These are phyloP conservation scores for Styela plicata DNA, from an alignment of 23 tunicate species.

Conservation along the genomic window DNA sequence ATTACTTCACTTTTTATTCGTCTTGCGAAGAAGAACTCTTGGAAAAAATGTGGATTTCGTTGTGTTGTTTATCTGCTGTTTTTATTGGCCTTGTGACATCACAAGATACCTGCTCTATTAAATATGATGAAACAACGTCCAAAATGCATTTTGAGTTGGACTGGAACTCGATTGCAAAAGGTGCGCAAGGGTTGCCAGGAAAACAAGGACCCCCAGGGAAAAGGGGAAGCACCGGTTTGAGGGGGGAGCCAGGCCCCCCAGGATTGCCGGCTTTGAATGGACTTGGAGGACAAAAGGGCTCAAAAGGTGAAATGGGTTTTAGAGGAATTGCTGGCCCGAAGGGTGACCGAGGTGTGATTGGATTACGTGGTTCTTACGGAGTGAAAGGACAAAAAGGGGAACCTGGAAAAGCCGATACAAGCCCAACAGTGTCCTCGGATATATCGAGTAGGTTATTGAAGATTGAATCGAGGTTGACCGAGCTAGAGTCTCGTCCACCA, in stretches of 20 bases:
- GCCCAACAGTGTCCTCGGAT: background rate
- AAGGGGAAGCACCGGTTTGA: background rate
- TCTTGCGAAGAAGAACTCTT: no score
- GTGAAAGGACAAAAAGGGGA: background rate
- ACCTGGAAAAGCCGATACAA: background rate
- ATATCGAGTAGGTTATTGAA: background rate
- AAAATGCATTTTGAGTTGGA: slow-evolving; percentile 1
- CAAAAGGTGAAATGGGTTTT: background rate
- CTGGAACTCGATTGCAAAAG: background rate
- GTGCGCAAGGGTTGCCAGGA: background rate
- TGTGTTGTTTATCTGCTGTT: background rate
- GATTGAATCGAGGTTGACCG: background rate
- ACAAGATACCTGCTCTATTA: slow-evolving; percentile 8
- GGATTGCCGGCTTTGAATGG: background rate
- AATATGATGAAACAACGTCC: background rate
- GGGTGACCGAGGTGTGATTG: background rate
- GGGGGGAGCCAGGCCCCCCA: background rate
- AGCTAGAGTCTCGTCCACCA: background rate
- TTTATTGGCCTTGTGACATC: background rate
- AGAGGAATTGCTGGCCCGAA: background rate
- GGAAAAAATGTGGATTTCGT: no score
- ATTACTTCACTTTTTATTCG: no score
- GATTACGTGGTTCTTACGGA: background rate
- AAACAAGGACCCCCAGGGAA: background rate
- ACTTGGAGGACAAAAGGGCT: background rate